Percentiles rank a stretch among this genome's conserved stretches.
These are phyloP conservation scores for Sylvia atricapilla DNA, from an alignment of 2,113 vertebrate species.

Conservation along the genomic window DNA sequence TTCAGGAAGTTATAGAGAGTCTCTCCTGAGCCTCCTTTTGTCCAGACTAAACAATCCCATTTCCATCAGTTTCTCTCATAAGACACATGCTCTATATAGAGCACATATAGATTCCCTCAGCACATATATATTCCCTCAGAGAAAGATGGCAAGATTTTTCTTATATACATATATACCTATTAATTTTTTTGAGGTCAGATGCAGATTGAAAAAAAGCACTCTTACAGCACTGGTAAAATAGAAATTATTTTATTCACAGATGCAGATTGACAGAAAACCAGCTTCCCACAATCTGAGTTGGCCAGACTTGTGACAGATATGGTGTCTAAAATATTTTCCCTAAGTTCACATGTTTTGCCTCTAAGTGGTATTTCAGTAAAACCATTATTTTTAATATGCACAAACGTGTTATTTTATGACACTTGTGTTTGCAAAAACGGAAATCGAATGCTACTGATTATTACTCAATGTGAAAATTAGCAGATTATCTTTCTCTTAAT, in stretches of 20 bases:
- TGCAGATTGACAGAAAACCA: not conserved
- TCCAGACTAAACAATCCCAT: not conserved
- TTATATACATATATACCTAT: not conserved
- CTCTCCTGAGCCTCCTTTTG: not conserved
- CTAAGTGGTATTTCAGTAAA: not conserved
- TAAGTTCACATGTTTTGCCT: not conserved
- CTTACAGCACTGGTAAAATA: not conserved
- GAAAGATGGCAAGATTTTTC: not conserved
- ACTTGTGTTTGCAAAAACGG: not conserved
- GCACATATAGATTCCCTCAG: not conserved
- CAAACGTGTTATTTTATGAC: not conserved
- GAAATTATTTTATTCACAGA: not conserved
- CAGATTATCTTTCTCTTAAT: not conserved
- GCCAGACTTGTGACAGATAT: not conserved
- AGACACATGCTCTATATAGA: too few relatives aligned
- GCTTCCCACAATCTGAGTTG: not conserved
- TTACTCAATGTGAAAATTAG: not conserved
- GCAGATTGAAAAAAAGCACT: not conserved
- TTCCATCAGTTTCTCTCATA: not conserved
- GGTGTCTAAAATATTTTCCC: not conserved
- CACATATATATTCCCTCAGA: not conserved
- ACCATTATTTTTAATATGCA: not conserved
- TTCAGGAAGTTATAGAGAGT: not conserved
- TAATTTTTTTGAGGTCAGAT: not conserved
- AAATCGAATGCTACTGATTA: not conserved